Evolutionary conservation across 2,113 vertebrate genomes (phyloP).

Genomic region (Cercocebus atys): DNA sequence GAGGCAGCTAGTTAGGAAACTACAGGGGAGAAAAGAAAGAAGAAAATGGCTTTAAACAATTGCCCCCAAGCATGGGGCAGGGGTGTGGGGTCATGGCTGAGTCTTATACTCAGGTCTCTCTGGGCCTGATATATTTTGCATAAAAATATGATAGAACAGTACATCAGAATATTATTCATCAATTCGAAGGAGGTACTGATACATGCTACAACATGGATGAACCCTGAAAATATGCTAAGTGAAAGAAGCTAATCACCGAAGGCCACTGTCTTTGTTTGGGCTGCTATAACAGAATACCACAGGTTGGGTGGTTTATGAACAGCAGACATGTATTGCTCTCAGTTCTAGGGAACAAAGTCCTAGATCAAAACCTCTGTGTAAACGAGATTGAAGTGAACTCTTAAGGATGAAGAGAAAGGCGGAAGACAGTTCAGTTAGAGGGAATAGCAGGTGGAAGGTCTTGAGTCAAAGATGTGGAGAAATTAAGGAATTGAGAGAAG

Average conservation of each 20-base stretch:
- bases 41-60: not conserved
- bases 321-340: not conserved
- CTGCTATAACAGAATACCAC: not conserved
- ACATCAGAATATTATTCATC: not conserved
- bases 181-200: not conserved
- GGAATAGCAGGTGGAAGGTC: not conserved
- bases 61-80: not conserved
- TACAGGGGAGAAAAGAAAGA: not conserved
- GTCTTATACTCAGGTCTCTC: not conserved
- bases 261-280: not conserved
- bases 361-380: not conserved
- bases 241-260: conserved; percentile 7
- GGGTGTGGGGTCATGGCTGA: not conserved
- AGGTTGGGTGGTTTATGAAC: not conserved
- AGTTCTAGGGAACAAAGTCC: not conserved
- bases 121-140: not conserved
- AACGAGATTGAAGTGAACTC: not conserved
- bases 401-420: not conserved
- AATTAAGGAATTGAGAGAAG: not conserved
- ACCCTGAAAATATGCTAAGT: not conserved
- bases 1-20: not conserved
- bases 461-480: not conserved
- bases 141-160: not conserved
- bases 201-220: not conserved
- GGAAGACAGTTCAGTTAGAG: not conserved